Conservation (phyloP, 2,797 vertebrate genomes). For the Hirundo rustica region DNA sequence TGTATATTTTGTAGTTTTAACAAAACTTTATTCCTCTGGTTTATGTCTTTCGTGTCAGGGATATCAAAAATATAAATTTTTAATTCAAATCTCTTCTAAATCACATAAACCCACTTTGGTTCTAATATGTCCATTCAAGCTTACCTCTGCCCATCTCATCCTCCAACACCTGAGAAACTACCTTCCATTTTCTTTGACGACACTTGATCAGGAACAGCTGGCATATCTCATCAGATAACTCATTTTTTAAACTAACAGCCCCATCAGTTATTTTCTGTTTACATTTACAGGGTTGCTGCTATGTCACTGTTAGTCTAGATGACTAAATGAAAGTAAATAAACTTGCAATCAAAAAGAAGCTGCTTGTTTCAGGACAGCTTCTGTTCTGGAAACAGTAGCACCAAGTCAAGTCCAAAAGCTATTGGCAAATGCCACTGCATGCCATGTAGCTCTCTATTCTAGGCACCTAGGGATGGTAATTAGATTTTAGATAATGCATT, state of each 20-base stretch:
- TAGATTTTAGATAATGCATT: not conserved
- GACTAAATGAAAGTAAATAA: not conserved
- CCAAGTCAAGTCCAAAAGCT: not conserved
- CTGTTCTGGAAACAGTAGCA: not conserved
- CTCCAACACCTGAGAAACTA: not conserved
- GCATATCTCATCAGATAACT: not conserved
- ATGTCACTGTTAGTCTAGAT: not conserved
- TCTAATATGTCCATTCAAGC: not conserved
- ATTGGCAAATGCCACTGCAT: not conserved
- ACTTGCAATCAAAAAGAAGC: not conserved
- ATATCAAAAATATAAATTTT: not conserved
- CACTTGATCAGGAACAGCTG: not conserved
- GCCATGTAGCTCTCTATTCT: not conserved
- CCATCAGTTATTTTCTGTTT: slow-evolving; percentile 4
- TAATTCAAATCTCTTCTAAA: not conserved
- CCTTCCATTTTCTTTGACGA: not conserved
- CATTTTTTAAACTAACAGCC: not conserved
- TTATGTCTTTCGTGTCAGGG: not conserved
- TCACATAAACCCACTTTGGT: not conserved
- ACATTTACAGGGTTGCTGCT: not conserved
- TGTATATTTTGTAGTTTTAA: not conserved
- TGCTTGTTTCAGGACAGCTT: not conserved
- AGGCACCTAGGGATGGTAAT: not conserved
- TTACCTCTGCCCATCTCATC: not conserved
- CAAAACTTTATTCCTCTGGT: not conserved